These are phyloP conservation scores for Barnardius zonarius DNA, from an alignment of 2,113 vertebrate species.

Conservation along the genomic window DNA sequence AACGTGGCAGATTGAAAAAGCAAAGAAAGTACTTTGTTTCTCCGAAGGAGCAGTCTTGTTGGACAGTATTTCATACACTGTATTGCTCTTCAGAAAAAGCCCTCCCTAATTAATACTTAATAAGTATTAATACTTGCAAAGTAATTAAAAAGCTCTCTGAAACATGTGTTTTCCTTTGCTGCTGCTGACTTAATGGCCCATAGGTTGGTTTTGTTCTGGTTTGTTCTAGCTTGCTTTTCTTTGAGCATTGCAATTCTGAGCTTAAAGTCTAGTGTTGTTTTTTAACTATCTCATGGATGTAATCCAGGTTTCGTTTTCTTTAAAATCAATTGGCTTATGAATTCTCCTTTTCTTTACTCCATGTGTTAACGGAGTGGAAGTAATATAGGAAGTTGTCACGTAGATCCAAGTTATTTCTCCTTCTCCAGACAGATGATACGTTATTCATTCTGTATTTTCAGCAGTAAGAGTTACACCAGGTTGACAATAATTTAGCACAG, in stretches of 20 bases:
- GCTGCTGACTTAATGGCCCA: neutral
- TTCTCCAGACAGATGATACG: neutral
- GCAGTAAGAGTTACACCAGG: neutral
- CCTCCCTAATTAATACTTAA: neutral
- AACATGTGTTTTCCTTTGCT: neutral
- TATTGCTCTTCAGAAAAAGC: neutral
- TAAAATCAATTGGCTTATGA: neutral
- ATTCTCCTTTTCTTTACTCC: neutral
- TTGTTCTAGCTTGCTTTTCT: neutral
- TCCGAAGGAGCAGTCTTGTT: neutral
- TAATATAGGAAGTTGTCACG: neutral
- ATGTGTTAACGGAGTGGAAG: neutral
- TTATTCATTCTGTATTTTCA: neutral
- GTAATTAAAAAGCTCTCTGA: conserved; percentile 9
- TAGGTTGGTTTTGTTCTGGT: neutral
- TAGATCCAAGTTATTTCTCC: neutral
- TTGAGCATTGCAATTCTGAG: neutral
- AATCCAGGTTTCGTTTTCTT: conserved; percentile 32
- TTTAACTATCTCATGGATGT: neutral
- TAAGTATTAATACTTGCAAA: conserved; percentile 35
- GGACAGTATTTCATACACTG: neutral
- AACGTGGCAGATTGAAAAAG: neutral
- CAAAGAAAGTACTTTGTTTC: neutral
- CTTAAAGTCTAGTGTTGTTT: neutral
- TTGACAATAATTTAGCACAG: neutral